Evolutionary conservation across 2,888 invertebrate species (phyloP), one percentile per base, ranked within the genome.

Genomic region (Cacoxenus indagator): DNA sequence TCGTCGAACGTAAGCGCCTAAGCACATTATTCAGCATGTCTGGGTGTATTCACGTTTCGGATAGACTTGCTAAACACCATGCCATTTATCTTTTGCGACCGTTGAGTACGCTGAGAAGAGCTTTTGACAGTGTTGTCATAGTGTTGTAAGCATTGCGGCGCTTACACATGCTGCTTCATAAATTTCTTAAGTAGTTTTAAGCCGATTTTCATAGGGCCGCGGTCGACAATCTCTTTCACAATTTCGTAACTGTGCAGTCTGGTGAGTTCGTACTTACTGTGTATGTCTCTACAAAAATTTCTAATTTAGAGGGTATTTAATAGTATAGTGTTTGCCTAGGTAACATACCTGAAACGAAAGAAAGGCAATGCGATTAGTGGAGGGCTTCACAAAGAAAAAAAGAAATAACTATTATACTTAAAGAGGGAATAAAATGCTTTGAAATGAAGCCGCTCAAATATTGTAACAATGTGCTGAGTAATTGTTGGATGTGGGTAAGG

Each of bases 81-180:
- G 31, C 6, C 19, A 5, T 51, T 22, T 24, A 24, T 62, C 9
- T 55, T 57, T 27, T 26, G 29, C 17, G 31, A 45, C 64, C 59
- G 61, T 59, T n/a, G 48, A 48, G 17, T 17, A 5, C 8, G 48
- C n/a, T 48, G 6, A 8, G 19, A 6, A 6, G 48, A 54, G 67
- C 43, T 77, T 79, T 73, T 73, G 48, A 14, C 71, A 69, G 71
- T 73, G 76, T 79, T 79, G 78, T 74, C 76, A 74, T 76, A 75
- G 74, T 69, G 64, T 69, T 62, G 55, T 65, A 61, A 67, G 14
- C 14, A 67, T 64, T 55, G 51, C 19, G 4, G 31, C 17, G 65
- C 67, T 27, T 55, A 37, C 17, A 62, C 46, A 19, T 46, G 62
- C 70, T 68, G 55, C 65, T 67, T 67, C 43, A 61, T 43, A 62